Percentiles rank a stretch among this genome's conserved stretches.
These are phyloP conservation scores for Zosterops hypoxanthus DNA, from an alignment of 2,113 vertebrate species.

Conservation along the genomic window DNA sequence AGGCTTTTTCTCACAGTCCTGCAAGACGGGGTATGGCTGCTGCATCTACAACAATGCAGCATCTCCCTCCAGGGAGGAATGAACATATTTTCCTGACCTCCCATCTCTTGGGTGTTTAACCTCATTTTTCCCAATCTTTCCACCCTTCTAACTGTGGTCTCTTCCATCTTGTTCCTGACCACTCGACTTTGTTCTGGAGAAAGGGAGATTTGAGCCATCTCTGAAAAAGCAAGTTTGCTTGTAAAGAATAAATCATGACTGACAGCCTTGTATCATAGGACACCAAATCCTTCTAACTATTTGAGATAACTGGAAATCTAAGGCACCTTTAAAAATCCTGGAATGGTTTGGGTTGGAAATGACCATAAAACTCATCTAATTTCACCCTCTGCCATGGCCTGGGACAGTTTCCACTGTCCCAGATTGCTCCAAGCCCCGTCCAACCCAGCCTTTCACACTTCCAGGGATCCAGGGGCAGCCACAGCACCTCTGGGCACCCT, in stretches of 20 bases:
- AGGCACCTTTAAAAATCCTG: not conserved
- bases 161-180: not conserved
- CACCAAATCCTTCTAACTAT: not conserved
- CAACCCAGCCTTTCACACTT: not conserved
- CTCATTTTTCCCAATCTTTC: not conserved
- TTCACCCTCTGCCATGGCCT: not conserved
- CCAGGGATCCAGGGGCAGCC: not conserved
- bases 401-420: not conserved
- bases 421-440: rapidly evolving
- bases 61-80: not conserved
- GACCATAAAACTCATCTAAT: not conserved
- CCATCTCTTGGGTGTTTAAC: not conserved
- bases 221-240: not conserved
- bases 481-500: not conserved
- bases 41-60: not conserved
- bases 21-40: not conserved
- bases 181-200: not conserved
- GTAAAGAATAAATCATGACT: not conserved
- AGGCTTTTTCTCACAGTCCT: not conserved
- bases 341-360: not conserved
- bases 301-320: not conserved
- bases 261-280: not conserved
- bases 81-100: not conserved
- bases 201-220: not conserved
- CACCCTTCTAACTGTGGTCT: not conserved